Percentiles rank a stretch among this genome's conserved stretches.
phyloP scores from a whole-genome alignment of 2,797 vertebrate genomes.

The Cygnus olor region DNA sequence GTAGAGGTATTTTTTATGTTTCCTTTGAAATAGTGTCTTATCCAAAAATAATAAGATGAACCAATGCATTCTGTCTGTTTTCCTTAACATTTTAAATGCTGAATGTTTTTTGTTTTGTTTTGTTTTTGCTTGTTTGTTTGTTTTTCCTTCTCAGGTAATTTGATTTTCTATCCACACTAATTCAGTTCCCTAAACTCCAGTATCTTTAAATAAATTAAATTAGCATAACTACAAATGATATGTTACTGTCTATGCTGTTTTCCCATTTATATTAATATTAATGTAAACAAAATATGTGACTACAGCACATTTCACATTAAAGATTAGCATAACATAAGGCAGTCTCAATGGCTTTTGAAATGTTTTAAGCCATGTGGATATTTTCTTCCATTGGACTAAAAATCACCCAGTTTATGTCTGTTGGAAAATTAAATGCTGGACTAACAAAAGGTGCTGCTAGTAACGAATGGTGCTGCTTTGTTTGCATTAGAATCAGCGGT shows the following conservation, averaged over 20 bases:
- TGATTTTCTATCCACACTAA: not conserved
- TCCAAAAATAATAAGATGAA: slow-evolving; percentile 43
- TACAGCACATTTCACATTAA: not conserved
- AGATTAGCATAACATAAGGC: not conserved
- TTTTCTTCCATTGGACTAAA: not conserved
- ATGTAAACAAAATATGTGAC: not conserved
- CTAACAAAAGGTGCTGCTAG: not conserved
- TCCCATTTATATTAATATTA: not conserved
- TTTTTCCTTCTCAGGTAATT: not conserved
- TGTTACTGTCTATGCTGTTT: not conserved
- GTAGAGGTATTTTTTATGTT: slow-evolving; percentile 57
- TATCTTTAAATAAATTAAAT: not conserved
- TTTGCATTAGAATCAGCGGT: not conserved
- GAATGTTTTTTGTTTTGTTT: not conserved
- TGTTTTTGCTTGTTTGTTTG: not conserved
- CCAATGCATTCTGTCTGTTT: not conserved
- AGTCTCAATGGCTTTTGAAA: not conserved
- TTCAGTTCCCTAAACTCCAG: not conserved
- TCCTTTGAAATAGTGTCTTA: slow-evolving; percentile 39
- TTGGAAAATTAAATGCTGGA: not conserved
- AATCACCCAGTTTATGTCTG: not conserved
- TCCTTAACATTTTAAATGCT: slow-evolving; percentile 28
- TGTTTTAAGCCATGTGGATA: not conserved
- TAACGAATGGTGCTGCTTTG: not conserved
- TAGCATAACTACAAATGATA: not conserved